Evolutionary conservation across 92 coral and sea anemone species (phyloP), one percentile per base, ranked within the genome.

Genomic region (Blastomussa wellsi): DNA sequence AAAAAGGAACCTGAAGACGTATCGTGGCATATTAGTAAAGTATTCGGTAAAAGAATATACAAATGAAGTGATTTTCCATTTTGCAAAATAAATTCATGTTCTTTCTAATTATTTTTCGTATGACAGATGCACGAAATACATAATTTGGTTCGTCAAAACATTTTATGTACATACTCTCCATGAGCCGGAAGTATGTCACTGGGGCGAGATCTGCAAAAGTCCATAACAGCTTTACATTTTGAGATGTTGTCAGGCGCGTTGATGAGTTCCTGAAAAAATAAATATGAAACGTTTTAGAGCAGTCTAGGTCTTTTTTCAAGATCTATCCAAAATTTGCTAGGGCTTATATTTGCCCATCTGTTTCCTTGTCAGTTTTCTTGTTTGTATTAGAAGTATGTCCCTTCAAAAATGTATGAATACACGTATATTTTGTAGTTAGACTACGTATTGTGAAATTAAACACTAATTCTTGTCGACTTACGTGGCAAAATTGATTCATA

Each of bases 401-500:
- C 22, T 51, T 51, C 57, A 51, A 20, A 15, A 51, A 12, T 51
- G 0, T 20, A 51, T 51, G 22, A 60, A 62, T 33, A 4, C 74
- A 70, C 42, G 7, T 70, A n/a, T 59, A n/a, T 59, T 7, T 6
- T 7, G 66, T 33, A 70, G 31, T 4, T 55, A 8, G 26, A 55
- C 62, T 55, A 55, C 32, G 5, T 33, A 7, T 59, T 9, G 74
- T 13, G 26, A 26, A 32, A 38, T 29, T 69, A 1, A 20, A 26
- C 9, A 15, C 10, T 5, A 19, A 33, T 35, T 5, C 26, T 35
- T 70, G 19, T 36, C 4, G 8, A 86, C 92, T 90, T 71, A 90
- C 92, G 48, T 81, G 76, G 36, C 90, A 90, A 83, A 90, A 90
- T 72, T 90, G 86, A 64, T 86, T 86, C 79, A 82, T 47, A 39